Evolutionary conservation across 2,113 vertebrate species (phyloP), one percentile per base, ranked within the genome.

Genomic region (Thoracochromis brauschi): DNA sequence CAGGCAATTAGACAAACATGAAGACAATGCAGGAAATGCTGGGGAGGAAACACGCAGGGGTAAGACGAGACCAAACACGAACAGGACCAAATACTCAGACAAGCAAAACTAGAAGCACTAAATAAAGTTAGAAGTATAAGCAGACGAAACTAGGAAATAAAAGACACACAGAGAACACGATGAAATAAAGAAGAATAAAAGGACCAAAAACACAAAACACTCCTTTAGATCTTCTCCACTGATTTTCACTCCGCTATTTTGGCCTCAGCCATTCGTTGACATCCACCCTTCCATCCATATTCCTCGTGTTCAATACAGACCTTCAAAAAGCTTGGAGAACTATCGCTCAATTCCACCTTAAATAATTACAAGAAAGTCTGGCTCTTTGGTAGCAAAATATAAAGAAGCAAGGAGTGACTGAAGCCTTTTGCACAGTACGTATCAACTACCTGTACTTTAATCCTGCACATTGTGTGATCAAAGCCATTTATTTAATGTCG

Each of bases 111-210:
- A 14, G 54, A 57, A 57, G 54, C 13, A 57, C 4, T 8, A 57
- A 57, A 57, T 57, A 57, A 26, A 57, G 13, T 26, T 5, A 29
- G 55, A 57, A 58, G 55, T 29, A 58, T 58, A 58, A 58, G 0
- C 24, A 58, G 13, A 9, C 0, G 0, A 58, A 58, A 58, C 55
- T 16, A 16, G 24, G 55, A 58, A 58, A 29, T 0, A 29, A 29
- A 16, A 58, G 7, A 58, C 21, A 26, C 21, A 13, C 10, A 55
- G 53, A 55, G 51, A 53, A 54, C n/a, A 8, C 3, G 45, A 51
- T 51, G 49, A 51, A 51, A 51, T 19, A 19, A 51, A 51, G 2
- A 21, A 21, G 21, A 55, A 24, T 24, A 55, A 55, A 24, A 55
- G 53, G 21, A 26, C 11, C 54, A 14, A 14, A 14, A 26, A 14